Percentiles rank a stretch among this genome's conserved stretches.
phyloP scores from a whole-genome alignment of 2,888 invertebrate species.

The Cordilura impudica region DNA sequence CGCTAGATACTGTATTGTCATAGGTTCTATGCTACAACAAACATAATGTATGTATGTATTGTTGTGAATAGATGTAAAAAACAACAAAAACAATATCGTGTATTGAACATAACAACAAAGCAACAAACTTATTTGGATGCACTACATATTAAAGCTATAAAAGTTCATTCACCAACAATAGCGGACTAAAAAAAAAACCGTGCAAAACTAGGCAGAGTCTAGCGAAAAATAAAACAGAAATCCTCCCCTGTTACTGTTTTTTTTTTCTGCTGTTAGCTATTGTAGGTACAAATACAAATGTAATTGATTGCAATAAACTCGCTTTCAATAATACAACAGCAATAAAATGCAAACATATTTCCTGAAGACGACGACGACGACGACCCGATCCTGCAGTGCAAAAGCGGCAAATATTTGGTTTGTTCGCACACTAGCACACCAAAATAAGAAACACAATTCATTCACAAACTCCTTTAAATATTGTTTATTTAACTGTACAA shows the following conservation, averaged over 20 bases:
- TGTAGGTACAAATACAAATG: conserved; percentile 32
- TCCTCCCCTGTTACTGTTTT: conserved; percentile 45
- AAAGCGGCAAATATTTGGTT: background rate
- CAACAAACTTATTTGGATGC: conserved; percentile 24
- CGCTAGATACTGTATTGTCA: background rate
- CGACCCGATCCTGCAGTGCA: conserved; percentile 1
- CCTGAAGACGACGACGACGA: conserved; percentile 21
- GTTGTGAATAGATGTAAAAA: conserved; percentile 24
- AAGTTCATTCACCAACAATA: conserved; percentile 64
- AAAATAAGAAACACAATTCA: too few species aligned
- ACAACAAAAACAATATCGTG: conserved; percentile 3
- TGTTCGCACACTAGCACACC: background rate
- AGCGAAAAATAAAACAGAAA: conserved; percentile 27
- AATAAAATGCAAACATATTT: conserved; percentile 31
- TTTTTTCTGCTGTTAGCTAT: conserved; percentile 1
- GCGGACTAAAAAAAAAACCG: conserved; percentile 49
- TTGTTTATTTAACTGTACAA: conserved; percentile 33
- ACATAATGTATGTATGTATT: conserved; percentile 23
- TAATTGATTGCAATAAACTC: conserved; percentile 57
- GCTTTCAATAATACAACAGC: conserved; percentile 51
- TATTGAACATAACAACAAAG: conserved; percentile 17
- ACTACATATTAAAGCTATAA: conserved; percentile 44
- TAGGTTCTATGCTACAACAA: conserved; percentile 7
- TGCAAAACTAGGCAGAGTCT: conserved; percentile 45
- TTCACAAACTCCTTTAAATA: conserved; percentile 12